Conservation (phyloP, 2,113 vertebrate species). For the Pycnonotus jocosus region DNA sequence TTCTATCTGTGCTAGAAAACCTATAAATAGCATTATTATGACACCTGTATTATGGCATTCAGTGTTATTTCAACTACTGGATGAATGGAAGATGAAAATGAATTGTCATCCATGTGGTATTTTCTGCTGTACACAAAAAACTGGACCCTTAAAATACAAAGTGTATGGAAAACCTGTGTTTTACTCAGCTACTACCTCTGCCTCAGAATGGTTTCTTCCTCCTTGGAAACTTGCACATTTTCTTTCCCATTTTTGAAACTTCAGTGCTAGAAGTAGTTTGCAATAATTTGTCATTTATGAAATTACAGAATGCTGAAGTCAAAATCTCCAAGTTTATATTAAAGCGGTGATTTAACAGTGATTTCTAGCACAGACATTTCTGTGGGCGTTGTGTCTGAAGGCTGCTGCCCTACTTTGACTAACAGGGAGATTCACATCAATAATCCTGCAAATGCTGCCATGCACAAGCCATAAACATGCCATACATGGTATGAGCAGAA, state of each 20-base stretch:
- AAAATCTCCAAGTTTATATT: background rate
- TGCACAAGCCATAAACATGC: background rate
- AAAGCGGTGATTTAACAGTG: background rate
- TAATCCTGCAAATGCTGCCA: background rate
- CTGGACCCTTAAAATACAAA: background rate
- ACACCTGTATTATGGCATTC: background rate
- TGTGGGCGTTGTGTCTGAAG: background rate
- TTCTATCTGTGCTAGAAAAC: background rate
- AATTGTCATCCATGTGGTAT: background rate
- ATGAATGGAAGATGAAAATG: background rate
- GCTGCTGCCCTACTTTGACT: background rate
- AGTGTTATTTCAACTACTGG: background rate
- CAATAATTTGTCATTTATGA: background rate
- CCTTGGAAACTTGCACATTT: background rate
- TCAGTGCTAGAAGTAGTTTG: background rate
- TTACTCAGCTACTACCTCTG: background rate
- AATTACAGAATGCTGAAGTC: background rate
- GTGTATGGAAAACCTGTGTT: background rate
- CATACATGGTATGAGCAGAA: background rate
- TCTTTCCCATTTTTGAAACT: background rate
- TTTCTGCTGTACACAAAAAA: background rate
- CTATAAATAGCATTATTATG: background rate
- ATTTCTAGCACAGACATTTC: background rate
- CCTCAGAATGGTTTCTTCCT: background rate
- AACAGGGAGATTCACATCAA: constrained; percentile 11